These are phyloP conservation scores for Hipparchia semele DNA, from an alignment of 2,888 invertebrate genomes.

Conservation along the genomic window DNA sequence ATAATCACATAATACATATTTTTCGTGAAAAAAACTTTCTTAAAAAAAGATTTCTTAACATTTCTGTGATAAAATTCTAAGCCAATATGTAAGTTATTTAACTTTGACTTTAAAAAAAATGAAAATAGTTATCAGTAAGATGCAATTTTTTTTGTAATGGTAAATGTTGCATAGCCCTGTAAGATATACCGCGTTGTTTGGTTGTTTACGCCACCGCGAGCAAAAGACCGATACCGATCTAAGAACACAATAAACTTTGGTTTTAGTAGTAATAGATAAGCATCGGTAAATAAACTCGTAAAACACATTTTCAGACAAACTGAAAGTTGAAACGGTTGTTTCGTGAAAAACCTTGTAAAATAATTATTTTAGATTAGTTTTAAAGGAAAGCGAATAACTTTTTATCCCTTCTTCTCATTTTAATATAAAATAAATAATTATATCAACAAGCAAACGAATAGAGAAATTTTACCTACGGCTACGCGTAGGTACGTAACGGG, in stretches of 20 bases:
- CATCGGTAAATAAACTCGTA: conserved; percentile 32
- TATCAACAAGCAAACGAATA: background rate
- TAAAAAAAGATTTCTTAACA: background rate
- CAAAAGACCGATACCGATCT: conserved; percentile 29
- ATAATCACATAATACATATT: too few relatives aligned
- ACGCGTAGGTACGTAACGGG: background rate
- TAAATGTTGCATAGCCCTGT: conserved; percentile 24
- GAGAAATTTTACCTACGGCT: background rate
- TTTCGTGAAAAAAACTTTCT: too few relatives aligned
- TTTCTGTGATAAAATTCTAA: background rate
- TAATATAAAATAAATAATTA: background rate
- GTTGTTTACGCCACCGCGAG: conserved; percentile 34
- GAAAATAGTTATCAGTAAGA: background rate
- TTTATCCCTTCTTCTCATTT: background rate
- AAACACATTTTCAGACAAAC: conserved; percentile 19
- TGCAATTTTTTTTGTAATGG: background rate
- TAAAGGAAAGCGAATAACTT: background rate
- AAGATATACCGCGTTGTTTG: conserved; percentile 23
- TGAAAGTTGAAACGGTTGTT: conserved; percentile 6
- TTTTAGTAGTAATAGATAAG: conserved; percentile 30
- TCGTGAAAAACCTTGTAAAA: conserved; percentile 4
- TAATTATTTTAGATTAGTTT: background rate
- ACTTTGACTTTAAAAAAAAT: too few relatives aligned
- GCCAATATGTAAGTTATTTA: background rate
- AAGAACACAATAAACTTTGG: conserved; percentile 32